A percentile compares a stretch with the other conserved stretches of the same genome.
Conservation (phyloP, 2,888 invertebrate species). For the Xylota segnis region DNA sequence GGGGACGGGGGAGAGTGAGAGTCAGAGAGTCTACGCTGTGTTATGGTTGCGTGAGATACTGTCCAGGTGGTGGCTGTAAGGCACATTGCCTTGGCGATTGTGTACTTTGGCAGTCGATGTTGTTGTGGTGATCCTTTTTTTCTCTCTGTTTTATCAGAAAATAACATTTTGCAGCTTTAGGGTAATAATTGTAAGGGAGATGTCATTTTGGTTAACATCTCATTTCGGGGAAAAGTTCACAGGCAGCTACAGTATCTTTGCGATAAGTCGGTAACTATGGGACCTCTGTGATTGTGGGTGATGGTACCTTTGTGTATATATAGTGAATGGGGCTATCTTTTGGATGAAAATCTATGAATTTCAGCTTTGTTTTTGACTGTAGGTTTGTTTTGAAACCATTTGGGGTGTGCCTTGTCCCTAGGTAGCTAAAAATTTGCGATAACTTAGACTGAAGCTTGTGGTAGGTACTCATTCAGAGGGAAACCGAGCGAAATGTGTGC, state of each 20-base stretch:
- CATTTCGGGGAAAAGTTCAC: slow-evolving; percentile 45
- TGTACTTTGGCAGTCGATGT: slow-evolving; percentile 49
- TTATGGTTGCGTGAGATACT: slow-evolving; percentile 71
- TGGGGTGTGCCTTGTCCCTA: too few relatives aligned
- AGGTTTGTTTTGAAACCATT: too few relatives aligned
- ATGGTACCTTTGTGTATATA: slow-evolving; percentile 1
- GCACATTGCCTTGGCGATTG: slow-evolving; percentile 70
- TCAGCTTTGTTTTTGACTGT: neutral
- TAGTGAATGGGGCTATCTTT: neutral
- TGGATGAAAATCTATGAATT: neutral
- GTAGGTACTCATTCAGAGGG: too few relatives aligned
- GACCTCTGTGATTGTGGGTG: slow-evolving; percentile 14
- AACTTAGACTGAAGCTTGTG: too few relatives aligned
- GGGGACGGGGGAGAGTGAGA: neutral
- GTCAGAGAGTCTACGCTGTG: slow-evolving; percentile 31
- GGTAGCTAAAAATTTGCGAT: too few relatives aligned
- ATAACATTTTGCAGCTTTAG: slow-evolving; percentile 64
- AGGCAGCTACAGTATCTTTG: slow-evolving; percentile 47
- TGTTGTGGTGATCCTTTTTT: slow-evolving; percentile 47
- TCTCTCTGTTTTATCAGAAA: slow-evolving; percentile 54
- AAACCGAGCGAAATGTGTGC: too few relatives aligned
- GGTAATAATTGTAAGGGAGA: slow-evolving; percentile 59
- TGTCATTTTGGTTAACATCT: slow-evolving; percentile 64
- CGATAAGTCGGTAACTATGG: slow-evolving; percentile 58
- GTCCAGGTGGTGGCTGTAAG: slow-evolving; percentile 67